Evolutionary conservation across 2,113 vertebrate species (phyloP).

Genomic region (Chroicocephalus ridibundus): DNA sequence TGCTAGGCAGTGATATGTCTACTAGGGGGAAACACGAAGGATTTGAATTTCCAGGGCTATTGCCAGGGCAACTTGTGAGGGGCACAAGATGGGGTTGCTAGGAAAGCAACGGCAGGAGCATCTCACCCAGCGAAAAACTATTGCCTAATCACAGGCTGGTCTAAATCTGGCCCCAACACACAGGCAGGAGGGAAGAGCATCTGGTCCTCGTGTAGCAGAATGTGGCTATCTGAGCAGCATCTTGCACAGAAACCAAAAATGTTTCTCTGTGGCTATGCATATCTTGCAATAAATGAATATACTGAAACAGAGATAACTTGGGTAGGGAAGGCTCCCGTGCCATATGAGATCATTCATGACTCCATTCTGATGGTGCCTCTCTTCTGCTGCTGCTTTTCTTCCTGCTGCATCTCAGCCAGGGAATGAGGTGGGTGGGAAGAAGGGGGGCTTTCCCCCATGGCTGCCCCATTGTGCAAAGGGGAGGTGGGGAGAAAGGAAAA

Average conservation of each 20-base stretch:
- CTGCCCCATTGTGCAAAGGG: not conserved
- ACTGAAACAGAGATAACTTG: not conserved
- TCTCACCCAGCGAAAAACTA: not conserved
- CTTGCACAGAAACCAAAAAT: not conserved
- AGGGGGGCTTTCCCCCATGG: not conserved
- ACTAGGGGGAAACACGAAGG: not conserved
- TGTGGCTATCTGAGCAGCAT: not conserved
- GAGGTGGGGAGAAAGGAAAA: not conserved
- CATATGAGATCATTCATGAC: not conserved
- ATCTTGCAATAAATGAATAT: not conserved
- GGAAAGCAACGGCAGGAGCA: not conserved
- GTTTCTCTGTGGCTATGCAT: not conserved
- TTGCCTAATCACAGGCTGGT: not conserved
- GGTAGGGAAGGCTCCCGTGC: not conserved
- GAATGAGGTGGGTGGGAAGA: not conserved
- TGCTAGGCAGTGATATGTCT: not conserved
- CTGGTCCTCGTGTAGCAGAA: not conserved
- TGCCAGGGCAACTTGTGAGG: not conserved
- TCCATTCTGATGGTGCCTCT: not conserved
- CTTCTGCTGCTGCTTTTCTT: not conserved
- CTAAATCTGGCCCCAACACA: not conserved
- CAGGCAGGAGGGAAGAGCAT: not conserved
- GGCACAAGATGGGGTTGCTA: not conserved
- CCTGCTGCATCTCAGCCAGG: not conserved
- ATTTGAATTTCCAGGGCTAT: not conserved